These are phyloP conservation scores for Lipophrys pholis DNA, from an alignment of 2,113 vertebrate genomes.

Conservation along the genomic window DNA sequence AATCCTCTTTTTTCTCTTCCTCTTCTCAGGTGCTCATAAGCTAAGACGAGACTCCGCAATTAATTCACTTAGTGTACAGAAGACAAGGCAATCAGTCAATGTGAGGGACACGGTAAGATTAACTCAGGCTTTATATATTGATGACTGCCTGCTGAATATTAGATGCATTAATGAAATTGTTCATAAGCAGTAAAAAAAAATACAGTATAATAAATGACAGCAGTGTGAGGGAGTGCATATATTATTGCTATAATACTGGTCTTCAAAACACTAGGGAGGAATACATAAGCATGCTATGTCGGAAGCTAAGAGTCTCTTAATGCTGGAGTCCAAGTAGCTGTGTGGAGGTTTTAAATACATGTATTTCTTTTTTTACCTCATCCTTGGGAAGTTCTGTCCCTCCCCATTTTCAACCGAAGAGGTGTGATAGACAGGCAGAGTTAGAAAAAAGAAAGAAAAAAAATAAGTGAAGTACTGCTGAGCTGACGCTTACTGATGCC, in stretches of 20 bases:
- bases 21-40: slow-evolving; percentile 62
- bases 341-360: slow-evolving; percentile 36
- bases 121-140: slow-evolving; percentile 65
- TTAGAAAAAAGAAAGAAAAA: slow-evolving; percentile 5
- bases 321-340: slow-evolving; percentile 12
- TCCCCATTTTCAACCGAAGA: slow-evolving; percentile 5
- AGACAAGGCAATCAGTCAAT: slow-evolving; percentile 68
- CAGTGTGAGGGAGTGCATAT: slow-evolving; percentile 42
- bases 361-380: slow-evolving; percentile 10
- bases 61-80: slow-evolving; percentile 70
- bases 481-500: slow-evolving; percentile 71
- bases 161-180: slow-evolving; percentile 62
- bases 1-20: slow-evolving; percentile 52
- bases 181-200: slow-evolving; percentile 33
- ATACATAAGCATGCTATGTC: slow-evolving; percentile 37
- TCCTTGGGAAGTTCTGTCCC: slow-evolving; percentile 42
- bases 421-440: slow-evolving; percentile 1
- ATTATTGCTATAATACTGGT: slow-evolving; percentile 36
- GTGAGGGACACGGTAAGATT: slow-evolving; percentile 55
- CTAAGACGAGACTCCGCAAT: slow-evolving; percentile 62
- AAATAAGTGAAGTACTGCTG: slow-evolving; percentile 33
- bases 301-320: slow-evolving; percentile 51
- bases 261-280: slow-evolving; percentile 54
- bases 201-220: slow-evolving; percentile 51
- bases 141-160: slow-evolving; percentile 60